A percentile compares a stretch with the other conserved stretches of the same genome.
Evolutionary conservation across 2,888 invertebrate species (phyloP).

Genomic region (Anaspis maculata): DNA sequence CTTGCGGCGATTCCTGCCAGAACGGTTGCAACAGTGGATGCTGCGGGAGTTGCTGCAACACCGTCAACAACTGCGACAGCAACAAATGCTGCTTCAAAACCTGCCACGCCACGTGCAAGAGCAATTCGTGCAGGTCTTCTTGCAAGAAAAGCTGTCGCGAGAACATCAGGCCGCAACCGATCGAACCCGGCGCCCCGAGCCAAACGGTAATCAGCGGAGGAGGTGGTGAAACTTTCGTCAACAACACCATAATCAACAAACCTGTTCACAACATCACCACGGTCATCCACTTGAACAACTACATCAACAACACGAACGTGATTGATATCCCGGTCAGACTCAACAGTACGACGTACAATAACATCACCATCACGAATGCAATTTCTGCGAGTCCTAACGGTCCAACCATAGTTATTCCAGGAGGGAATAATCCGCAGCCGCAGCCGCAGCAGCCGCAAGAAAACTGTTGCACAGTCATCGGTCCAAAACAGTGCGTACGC

Average conservation of each 20-base stretch:
- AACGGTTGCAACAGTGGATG: neutral
- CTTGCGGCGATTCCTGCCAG: conserved; percentile 12
- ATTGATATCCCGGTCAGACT: conserved; percentile 39
- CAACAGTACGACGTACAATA: conserved; percentile 38
- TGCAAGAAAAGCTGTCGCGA: conserved; percentile 30
- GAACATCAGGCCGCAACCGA: neutral
- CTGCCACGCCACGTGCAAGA: conserved; percentile 35
- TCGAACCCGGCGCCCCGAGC: neutral
- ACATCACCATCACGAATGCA: conserved; percentile 29
- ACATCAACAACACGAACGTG: conserved; percentile 40
- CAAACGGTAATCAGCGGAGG: neutral
- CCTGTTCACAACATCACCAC: conserved; percentile 37
- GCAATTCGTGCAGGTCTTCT: conserved; percentile 28
- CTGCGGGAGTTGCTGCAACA: conserved; percentile 28
- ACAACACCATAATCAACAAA: conserved; percentile 11
- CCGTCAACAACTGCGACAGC: conserved; percentile 25
- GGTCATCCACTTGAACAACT: conserved; percentile 38
- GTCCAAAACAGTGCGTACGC: conserved; percentile 36
- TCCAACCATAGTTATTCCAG: neutral
- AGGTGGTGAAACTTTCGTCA: neutral
- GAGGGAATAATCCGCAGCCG: neutral
- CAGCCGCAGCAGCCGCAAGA: neutral
- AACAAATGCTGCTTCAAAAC: conserved; percentile 37
- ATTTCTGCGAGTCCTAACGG: neutral
- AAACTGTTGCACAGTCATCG: conserved; percentile 36